Evolutionary conservation across 2,113 vertebrate genomes (phyloP), one percentile per base, ranked within the genome.

Genomic region (Eolophus roseicapilla): DNA sequence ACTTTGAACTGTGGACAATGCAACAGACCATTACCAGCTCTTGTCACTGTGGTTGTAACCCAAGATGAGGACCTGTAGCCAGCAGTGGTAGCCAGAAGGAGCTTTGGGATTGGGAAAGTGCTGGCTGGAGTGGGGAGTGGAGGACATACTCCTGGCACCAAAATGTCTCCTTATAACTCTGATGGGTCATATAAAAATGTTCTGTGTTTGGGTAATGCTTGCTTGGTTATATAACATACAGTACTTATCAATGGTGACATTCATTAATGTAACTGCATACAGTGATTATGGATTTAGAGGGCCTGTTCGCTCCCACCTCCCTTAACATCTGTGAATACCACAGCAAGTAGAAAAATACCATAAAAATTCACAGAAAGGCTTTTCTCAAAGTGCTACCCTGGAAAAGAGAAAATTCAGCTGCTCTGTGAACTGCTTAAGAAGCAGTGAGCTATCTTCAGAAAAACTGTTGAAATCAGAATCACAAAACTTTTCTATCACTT

Each of bases 291-390:
- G 83, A 86, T 86, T 94, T 93, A 92, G 60, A 82, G 11, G 44
- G 9, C 25, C 63, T 77, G 82, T 46, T 96, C 39, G 17, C 55
- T 93, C 55, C 82, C 71, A 94, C 60, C 55, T 67, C 75, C 75
- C 35, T 82, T 86, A 64, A 71, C 71, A 77, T 68, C 92, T 96
- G 65, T 76, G 82, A 94, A 84, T 88, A 92, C 69, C 69, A 64
- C 65, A 76, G 69, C 7, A 18, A 94, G 86, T 68, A 90, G 87
- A 92, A 96, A 94, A 95, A 88, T 59, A 65, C 46, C 73, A 39
- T 82, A 82, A 82, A 86, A 95, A 68, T 11, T 92, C 35, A 76
- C 81, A 95, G 79, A 81, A 93, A 88, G 46, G 19, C 19, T 93
- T 50, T 93, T 63, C 43, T 76, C 63, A 43, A 88, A 53, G 39